Conservation (phyloP, 2,888 invertebrate genomes). For the Cloeon dipterum region DNA sequence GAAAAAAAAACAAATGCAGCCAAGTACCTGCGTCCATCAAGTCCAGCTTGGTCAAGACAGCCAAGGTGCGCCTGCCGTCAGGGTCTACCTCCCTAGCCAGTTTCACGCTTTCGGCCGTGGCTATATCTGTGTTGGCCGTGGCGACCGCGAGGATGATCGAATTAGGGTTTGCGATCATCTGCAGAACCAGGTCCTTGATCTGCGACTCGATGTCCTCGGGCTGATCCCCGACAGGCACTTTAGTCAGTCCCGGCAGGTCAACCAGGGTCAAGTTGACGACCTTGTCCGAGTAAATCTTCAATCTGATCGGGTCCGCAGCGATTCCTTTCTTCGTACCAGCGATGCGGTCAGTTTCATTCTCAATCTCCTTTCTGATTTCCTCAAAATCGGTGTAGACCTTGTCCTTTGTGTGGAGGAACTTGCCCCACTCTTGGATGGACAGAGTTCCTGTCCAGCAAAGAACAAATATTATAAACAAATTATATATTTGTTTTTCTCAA, state of each 20-base stretch:
- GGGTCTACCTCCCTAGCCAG: conserved; percentile 90
- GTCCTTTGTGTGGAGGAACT: conserved; percentile 81
- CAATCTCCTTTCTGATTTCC: conserved; percentile 79
- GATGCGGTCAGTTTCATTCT: conserved; percentile 79
- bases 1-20: conserved; percentile 1
- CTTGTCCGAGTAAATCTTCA: conserved; percentile 87
- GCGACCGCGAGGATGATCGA: conserved; percentile 94
- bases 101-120: conserved; percentile 93
- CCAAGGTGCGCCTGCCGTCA: conserved; percentile 86
- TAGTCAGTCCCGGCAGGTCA: conserved; percentile 95
- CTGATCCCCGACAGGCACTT: conserved; percentile 96
- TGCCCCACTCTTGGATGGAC: conserved; percentile 82
- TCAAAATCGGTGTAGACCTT: conserved; percentile 76
- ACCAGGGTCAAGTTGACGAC: conserved; percentile 92
- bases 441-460: conserved; percentile 40
- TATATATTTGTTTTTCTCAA: too few relatives aligned
- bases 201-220: conserved; percentile 93
- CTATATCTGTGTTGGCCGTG: conserved; percentile 96
- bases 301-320: conserved; percentile 78
- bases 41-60: conserved; percentile 96
- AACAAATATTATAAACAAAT: too few relatives aligned
- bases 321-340: conserved; percentile 95
- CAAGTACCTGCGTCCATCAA: conserved; percentile 95
- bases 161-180: conserved; percentile 88
- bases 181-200: conserved; percentile 68